Conservation (phyloP, 2,888 invertebrate species). For the Caenorhabditis becei region DNA sequence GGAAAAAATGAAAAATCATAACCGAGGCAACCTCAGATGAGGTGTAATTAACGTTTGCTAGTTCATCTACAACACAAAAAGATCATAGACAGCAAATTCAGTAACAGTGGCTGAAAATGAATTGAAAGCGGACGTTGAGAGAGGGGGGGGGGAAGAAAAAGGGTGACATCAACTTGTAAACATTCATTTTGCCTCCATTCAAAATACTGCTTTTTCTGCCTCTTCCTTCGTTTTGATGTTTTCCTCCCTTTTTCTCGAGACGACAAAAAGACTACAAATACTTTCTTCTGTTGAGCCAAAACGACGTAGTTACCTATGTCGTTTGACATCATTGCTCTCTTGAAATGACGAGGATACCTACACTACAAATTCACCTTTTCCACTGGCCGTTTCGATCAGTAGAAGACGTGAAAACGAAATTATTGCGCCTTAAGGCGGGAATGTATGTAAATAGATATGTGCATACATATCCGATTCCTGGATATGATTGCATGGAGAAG, state of each 20-base stretch:
- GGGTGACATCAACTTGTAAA: constrained; percentile 55
- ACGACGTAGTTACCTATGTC: constrained; percentile 5
- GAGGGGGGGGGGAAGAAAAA: constrained; percentile 23
- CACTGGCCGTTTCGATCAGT: neutral
- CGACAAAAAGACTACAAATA: constrained; percentile 3
- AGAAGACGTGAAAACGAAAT: neutral
- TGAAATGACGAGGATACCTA: neutral
- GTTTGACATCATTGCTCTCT: neutral
- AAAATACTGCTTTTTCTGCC: constrained; percentile 32
- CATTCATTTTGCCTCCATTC: constrained; percentile 43
- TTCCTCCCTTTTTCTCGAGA: neutral
- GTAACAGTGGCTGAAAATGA: constrained; percentile 39
- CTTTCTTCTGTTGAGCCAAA: neutral
- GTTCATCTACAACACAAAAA: constrained; percentile 5
- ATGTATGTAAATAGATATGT: constrained; percentile 47
- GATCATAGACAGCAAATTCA: constrained; percentile 28
- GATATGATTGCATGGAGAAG: constrained; percentile 54
- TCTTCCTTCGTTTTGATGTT: constrained; percentile 12
- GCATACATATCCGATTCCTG: constrained; percentile 54
- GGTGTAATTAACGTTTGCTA: too few species aligned
- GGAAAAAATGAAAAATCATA: too few species aligned
- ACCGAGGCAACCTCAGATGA: too few species aligned
- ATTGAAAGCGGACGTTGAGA: constrained; percentile 27
- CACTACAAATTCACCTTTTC: neutral
- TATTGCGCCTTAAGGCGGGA: constrained; percentile 23